A percentile compares a stretch with the other conserved stretches of the same genome.
Evolutionary conservation across 2,113 vertebrate genomes (phyloP).

Genomic region (Nyctibius bracteatus): DNA sequence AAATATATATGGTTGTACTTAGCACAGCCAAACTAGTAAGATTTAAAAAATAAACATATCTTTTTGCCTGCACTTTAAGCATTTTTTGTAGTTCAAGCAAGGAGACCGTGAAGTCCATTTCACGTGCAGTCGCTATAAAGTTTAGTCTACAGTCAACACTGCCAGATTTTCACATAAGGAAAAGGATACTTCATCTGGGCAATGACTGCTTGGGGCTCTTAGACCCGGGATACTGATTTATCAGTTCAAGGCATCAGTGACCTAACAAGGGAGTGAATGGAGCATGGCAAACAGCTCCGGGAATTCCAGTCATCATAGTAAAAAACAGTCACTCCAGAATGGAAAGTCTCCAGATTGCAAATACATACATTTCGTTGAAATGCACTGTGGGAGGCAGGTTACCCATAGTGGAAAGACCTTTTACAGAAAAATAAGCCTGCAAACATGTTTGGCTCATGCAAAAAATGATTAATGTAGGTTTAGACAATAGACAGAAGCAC

Average conservation of each 20-base stretch:
- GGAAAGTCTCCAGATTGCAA: background rate
- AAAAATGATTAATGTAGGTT: constrained; percentile 8
- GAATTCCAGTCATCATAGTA: background rate
- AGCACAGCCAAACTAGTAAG: background rate
- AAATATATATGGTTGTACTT: background rate
- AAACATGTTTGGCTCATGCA: background rate
- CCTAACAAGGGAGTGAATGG: background rate
- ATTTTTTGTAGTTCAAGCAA: background rate
- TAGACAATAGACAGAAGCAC: constrained; percentile 8
- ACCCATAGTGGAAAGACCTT: background rate
- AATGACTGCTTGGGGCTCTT: background rate
- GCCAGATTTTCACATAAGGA: background rate
- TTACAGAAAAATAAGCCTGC: background rate
- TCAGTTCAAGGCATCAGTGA: background rate
- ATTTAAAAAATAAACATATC: background rate
- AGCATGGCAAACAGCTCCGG: background rate
- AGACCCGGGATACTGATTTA: background rate
- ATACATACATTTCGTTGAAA: background rate
- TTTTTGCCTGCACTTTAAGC: background rate
- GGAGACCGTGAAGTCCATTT: background rate
- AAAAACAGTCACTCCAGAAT: background rate
- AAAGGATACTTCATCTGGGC: background rate
- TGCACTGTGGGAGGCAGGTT: background rate
- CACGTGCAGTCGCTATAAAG: background rate
- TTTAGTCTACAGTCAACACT: background rate